Conservation (phyloP, 1,140 invertebrate genomes). For the Diabrotica virgifera region DNA sequence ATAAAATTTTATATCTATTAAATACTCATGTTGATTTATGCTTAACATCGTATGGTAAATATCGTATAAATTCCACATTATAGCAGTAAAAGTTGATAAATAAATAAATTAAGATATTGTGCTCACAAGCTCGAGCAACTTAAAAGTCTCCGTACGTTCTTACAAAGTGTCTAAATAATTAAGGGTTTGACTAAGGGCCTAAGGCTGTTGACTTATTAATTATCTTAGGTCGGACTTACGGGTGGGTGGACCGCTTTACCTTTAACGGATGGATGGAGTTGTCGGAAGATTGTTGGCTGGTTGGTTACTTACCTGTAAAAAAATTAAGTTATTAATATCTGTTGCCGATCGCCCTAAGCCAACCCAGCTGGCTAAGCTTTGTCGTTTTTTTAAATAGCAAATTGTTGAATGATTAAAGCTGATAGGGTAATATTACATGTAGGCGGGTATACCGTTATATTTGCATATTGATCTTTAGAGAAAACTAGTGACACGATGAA, state of each 20-base stretch:
- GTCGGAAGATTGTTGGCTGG: too few species aligned
- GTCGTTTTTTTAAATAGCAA: background rate
- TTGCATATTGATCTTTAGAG: background rate
- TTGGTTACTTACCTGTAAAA: background rate
- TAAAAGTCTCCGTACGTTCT: too few species aligned
- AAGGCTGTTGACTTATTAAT: background rate
- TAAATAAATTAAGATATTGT: too few species aligned
- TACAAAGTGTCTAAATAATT: background rate
- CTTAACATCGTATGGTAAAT: too few species aligned
- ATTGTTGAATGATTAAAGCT: background rate
- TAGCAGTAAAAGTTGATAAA: too few species aligned
- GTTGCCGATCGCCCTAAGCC: background rate
- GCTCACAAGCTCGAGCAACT: too few species aligned
- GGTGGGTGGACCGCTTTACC: background rate
- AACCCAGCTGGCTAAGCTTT: slow-evolving; percentile 1
- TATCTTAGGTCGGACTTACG: background rate
- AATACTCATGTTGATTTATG: too few species aligned
- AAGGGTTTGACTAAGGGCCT: background rate
- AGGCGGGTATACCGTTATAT: background rate
- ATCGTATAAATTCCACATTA: too few species aligned
- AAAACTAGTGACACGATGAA: too few species aligned
- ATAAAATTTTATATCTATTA: too few species aligned
- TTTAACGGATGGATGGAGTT: background rate
- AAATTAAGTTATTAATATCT: slow-evolving; percentile 3
- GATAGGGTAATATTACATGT: background rate